A percentile compares a stretch with the other conserved stretches of the same genome.
These are phyloP conservation scores for Zaprionus gabonicus DNA, from an alignment of 1,140 invertebrate species.

Conservation along the genomic window DNA sequence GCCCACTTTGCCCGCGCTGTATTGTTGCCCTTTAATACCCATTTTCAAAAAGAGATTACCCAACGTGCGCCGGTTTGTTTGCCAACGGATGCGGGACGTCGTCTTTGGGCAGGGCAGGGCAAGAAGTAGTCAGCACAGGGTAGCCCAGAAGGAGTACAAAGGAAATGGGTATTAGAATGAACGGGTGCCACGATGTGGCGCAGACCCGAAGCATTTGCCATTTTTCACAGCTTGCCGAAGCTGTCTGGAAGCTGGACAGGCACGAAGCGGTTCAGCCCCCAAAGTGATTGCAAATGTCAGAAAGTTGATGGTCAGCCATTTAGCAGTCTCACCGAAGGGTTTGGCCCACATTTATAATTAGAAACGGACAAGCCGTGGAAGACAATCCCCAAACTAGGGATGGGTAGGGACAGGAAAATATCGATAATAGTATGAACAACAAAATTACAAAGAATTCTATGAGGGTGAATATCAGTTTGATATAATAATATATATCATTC, in stretches of 20 bases:
- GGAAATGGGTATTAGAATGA: not conserved
- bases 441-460: not conserved
- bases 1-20: constrained; percentile 1
- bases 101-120: not conserved
- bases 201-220: constrained; percentile 11
- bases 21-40: constrained; percentile 52
- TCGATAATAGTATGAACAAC: not conserved
- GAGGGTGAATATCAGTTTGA: not conserved
- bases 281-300: constrained; percentile 29
- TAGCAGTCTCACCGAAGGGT: constrained; percentile 3
- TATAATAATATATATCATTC: not conserved
- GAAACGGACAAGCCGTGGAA: constrained; percentile 1
- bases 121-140: not conserved
- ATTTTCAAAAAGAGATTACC: constrained; percentile 61
- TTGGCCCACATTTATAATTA: constrained; percentile 32
- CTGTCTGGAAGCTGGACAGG: not conserved
- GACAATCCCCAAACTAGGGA: not conserved
- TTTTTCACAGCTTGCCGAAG: constrained; percentile 12
- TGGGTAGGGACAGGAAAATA: not conserved
- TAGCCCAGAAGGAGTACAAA: not conserved
- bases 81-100: constrained; percentile 11
- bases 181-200: no score
- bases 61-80: constrained; percentile 43
- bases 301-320: constrained; percentile 31
- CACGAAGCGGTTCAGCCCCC: not conserved